Percentiles rank a stretch among this genome's conserved stretches.
Conservation (phyloP, 1,140 invertebrate species). For the Rhyacophila brunnea region DNA sequence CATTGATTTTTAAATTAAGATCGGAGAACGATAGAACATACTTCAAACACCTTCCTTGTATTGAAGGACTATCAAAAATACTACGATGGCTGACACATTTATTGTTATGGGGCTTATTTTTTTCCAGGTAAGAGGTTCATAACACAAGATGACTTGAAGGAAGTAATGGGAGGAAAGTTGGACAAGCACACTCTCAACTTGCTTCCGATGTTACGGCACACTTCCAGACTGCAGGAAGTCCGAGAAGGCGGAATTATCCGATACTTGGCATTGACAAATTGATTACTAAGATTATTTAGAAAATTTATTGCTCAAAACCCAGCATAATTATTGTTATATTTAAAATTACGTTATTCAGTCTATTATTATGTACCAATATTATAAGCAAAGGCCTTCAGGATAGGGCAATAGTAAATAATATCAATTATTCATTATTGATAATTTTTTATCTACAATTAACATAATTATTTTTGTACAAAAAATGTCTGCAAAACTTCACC, state of each 20-base stretch:
- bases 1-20: background rate
- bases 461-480: too few relatives aligned
- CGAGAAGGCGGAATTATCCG: constrained; percentile 15
- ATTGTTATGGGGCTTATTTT: background rate
- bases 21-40: background rate
- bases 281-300: too few relatives aligned
- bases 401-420: too few relatives aligned
- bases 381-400: too few relatives aligned
- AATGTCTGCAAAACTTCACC: too few relatives aligned
- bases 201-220: constrained; percentile 30
- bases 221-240: constrained; percentile 15
- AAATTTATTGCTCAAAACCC: too few relatives aligned
- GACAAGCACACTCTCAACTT: constrained; percentile 29
- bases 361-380: too few relatives aligned
- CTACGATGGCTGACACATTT: too few relatives aligned
- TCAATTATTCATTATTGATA: too few relatives aligned
- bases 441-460: too few relatives aligned
- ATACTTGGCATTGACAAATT: constrained; percentile 19
- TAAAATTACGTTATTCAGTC: too few relatives aligned
- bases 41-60: background rate
- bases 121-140: constrained; percentile 29
- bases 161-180: constrained; percentile 25
- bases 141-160: constrained; percentile 31
- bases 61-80: background rate
- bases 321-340: too few relatives aligned